phyloP scores from a whole-genome alignment of 1,140 invertebrate species.

The Zophobas morio region DNA sequence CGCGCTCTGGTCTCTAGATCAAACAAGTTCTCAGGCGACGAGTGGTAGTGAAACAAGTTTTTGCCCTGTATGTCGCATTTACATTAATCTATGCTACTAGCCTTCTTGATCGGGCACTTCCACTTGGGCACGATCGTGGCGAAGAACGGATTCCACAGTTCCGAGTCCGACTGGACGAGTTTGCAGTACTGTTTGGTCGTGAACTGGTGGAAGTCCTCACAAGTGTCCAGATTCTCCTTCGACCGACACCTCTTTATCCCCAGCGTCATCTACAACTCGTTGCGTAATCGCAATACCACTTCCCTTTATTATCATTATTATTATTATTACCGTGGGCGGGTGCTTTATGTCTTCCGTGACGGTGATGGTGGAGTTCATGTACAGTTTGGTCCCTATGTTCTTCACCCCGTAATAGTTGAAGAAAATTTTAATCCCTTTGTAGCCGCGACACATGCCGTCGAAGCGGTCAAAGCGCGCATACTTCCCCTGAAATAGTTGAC shows the following conservation, averaged over 20 bases:
- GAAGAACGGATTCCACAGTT: constrained; percentile 38
- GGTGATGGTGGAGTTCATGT: constrained; percentile 47
- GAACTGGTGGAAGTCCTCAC: constrained; percentile 47
- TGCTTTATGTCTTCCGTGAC: constrained; percentile 36
- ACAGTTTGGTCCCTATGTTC: constrained; percentile 39
- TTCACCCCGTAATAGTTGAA: constrained; percentile 34
- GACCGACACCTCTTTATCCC: constrained; percentile 37
- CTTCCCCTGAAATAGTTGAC: constrained; percentile 14
- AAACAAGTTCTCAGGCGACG: too few relatives aligned
- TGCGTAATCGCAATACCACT: background rate
- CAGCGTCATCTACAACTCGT: constrained; percentile 35
- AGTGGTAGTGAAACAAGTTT: too few relatives aligned
- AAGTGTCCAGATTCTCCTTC: constrained; percentile 50
- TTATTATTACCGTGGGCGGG: constrained; percentile 19
- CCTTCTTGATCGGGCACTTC: constrained; percentile 48
- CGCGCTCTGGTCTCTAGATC: too few relatives aligned
- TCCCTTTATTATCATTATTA: background rate
- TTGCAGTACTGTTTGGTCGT: constrained; percentile 47
- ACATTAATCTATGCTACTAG: background rate
- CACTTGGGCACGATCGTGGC: constrained; percentile 35
- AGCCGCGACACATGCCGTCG: constrained; percentile 46
- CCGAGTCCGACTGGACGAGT: constrained; percentile 27
- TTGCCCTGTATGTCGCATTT: too few relatives aligned
- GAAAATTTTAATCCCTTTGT: constrained; percentile 38
- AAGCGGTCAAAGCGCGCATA: constrained; percentile 39